phyloP scores from a whole-genome alignment of 2,113 vertebrate genomes.

The Bujurquina vittata region DNA sequence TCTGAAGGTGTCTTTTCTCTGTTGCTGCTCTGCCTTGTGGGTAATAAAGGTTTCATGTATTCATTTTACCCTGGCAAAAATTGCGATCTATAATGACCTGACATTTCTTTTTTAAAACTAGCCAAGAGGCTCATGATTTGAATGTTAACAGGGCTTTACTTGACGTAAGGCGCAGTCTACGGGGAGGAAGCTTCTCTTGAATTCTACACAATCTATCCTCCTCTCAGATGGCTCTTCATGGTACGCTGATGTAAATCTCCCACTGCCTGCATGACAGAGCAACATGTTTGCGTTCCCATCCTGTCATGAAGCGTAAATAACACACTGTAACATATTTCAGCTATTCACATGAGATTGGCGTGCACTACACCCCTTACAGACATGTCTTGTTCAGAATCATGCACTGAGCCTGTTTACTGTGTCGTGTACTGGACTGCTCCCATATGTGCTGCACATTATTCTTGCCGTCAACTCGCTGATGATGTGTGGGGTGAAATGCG shows the following conservation, averaged over 20 bases:
- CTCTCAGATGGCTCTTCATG: conserved; percentile 38
- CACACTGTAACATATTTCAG: conserved; percentile 7
- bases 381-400: conserved; percentile 28
- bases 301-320: conserved; percentile 5
- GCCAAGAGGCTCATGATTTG: conserved; percentile 76
- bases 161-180: conserved; percentile 60
- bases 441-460: conserved; percentile 51
- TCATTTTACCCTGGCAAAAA: conserved; percentile 82
- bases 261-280: conserved; percentile 1
- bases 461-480: conserved; percentile 46
- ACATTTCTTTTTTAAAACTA: conserved; percentile 83
- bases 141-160: conserved; percentile 78
- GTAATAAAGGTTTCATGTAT: conserved; percentile 88
- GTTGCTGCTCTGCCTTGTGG: conserved; percentile 76
- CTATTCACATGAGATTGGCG: not conserved
- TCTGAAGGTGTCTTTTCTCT: conserved; percentile 78
- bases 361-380: conserved; percentile 9
- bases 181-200: conserved; percentile 62
- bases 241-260: conserved; percentile 45
- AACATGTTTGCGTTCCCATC: conserved; percentile 18
- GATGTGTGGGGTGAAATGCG: conserved; percentile 52
- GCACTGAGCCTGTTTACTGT: conserved; percentile 40
- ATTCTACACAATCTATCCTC: conserved; percentile 50
- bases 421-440: conserved; percentile 24
- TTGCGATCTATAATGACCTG: conserved; percentile 84